Base-by-base conservation (phyloP, 2,113 vertebrate species). In the Microcebus griseorufus region DNA sequence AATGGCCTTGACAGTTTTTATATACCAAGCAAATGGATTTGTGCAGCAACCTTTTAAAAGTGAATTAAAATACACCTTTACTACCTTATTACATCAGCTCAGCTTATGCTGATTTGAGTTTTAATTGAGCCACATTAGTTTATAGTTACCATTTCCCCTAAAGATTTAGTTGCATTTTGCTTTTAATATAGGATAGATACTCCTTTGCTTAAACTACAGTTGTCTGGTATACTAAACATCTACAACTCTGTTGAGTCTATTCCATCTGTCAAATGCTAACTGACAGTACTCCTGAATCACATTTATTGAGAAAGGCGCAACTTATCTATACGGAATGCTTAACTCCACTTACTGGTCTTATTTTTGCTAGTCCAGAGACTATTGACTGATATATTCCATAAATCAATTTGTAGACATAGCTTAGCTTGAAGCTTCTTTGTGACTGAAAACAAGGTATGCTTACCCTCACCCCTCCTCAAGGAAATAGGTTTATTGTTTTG, bases 111-210 rank as follows among this genome's bases (percentile, higher is more conserved):
- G 80, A 55, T 1, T 80, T 39, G 67, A 82, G 70, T 80, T 91
- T 96, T 93, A 55, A 51, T 23, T 45, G n/a, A 62, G 79, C 58
- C 67, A 92, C 75, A 62, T 65, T 53, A 91, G 67, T 64, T 97
- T 42, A 20, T 90, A n/a, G 0, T 87, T 97, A 92, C 53, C 82
- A 67, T 84, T 90, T 94, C 39, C 83, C 69, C 96, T 93, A 91
- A 97, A 97, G 89, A 95, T 97, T 85, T 87, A 82, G 34, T 93
- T 96, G 62, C 60, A 80, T 97, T 98, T 98, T 79, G 79, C 29
- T 89, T 95, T 86, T 78, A 84, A 65, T 76, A 83, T 95, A 45
- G 67, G 67, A 70, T 97, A 69, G 45, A 42, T 9, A 5, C 75
- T 76, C 75, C 95, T 90, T 86, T 96, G 11, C 72, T 62, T 17